Evolutionary conservation across 2,888 invertebrate species (phyloP), one percentile per base, ranked within the genome.

Genomic region (Stenodera caucasica): DNA sequence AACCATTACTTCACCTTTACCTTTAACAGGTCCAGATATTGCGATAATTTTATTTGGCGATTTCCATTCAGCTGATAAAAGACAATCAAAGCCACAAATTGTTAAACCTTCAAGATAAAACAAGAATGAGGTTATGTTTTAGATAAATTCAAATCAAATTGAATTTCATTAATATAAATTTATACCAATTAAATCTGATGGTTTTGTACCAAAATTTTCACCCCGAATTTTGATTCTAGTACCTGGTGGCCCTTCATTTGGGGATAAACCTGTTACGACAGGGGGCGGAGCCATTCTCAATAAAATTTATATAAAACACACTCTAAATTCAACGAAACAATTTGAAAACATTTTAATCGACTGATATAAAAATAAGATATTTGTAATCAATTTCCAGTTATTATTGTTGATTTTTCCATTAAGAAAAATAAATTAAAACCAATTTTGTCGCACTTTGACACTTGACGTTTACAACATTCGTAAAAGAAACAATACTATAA

Each of bases 191-290:
- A 99, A 82, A 83, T 99, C 99, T 66, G 87, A 88, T 4, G 89
- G 88, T 72, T 88, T 90, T 35, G 83, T 85, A 21, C 99, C 99
- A 50, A 99, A 84, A 83, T 97, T 92, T 84, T 99, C 99, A 61
- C 99, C 96, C 69, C 98, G 86, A 75, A 98, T 93, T 21, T 91
- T 97, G 0, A 98, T 91, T 71, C 93, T 87, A 0, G 98, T 98
- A 8, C 98, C 98, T 9, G 98, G 98, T 45, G 96, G 95, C 0
- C 98, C 99, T 82, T 99, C 98, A 76, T 97, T 98, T 0, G 99
- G 99, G 3, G 98, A 98, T 64, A 99, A 88, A 23, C 99, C 99
- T 49, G 97, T 97, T 15, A 98, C 96, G 57, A 94, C 89, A 9
- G 95, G 95, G 67, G 90, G 89, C 62, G 89, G 90, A 55, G 86